Conservation (phyloP, 2,113 vertebrate species). For the Pangasianodon hypophthalmus region DNA sequence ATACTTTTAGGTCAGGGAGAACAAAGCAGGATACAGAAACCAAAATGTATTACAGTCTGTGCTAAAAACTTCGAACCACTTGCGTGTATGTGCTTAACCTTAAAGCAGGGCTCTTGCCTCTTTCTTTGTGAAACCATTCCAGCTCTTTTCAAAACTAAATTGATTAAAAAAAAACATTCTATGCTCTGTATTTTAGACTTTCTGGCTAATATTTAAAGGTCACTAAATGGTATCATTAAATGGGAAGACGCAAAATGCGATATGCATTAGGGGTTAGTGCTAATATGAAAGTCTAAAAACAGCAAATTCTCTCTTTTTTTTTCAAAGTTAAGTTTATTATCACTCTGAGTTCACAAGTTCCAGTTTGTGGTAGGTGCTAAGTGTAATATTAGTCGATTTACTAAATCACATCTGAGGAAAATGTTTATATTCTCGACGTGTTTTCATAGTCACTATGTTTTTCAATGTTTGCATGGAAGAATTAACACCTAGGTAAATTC, state of each 20-base stretch:
- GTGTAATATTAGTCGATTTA: neutral
- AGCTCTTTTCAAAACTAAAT: neutral
- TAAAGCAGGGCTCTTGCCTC: neutral
- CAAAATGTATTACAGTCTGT: neutral
- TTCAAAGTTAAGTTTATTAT: neutral
- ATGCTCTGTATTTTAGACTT: no score
- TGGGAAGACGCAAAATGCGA: neutral
- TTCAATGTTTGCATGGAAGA: neutral
- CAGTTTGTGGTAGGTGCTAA: neutral
- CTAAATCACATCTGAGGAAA: neutral
- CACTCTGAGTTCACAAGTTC: neutral
- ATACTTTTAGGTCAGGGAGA: neutral
- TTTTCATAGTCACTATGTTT: neutral
- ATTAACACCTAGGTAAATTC: constrained; percentile 24
- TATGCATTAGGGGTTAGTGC: neutral
- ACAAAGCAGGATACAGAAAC: neutral
- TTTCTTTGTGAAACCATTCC: neutral
- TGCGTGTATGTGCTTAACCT: neutral
- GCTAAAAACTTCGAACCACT: neutral
- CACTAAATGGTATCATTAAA: constrained; percentile 4
- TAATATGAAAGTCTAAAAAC: neutral
- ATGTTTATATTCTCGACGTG: neutral
- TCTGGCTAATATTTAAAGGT: neutral
- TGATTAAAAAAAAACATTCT: neutral
- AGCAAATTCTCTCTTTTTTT: neutral